Percentiles rank a stretch among this genome's conserved stretches.
These are phyloP conservation scores for Microvelia longipes DNA, from an alignment of 1,140 invertebrate genomes.

Conservation along the genomic window DNA sequence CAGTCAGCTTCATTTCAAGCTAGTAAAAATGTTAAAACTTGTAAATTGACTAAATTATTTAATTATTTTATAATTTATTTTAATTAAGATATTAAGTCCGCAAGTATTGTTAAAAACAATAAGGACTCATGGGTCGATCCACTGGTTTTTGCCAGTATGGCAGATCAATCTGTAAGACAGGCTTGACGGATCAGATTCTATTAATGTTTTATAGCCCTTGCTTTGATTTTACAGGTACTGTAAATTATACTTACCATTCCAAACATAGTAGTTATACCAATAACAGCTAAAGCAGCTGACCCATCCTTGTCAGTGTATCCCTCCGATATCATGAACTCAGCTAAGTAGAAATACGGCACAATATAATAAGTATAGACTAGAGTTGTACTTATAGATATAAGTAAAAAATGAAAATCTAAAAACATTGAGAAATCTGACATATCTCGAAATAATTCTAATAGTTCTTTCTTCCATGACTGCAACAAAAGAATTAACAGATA, in stretches of 20 bases:
- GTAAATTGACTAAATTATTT: no score
- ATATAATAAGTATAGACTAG: constrained; percentile 80
- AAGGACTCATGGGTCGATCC: no score
- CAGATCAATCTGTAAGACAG: no score
- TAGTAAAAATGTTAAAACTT: no score
- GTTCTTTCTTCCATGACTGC: constrained; percentile 61
- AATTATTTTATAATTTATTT: no score
- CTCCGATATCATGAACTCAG: constrained; percentile 42
- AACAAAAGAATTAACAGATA: constrained; percentile 10
- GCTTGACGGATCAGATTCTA: no score
- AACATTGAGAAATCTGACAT: constrained; percentile 70
- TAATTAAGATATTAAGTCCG: no score
- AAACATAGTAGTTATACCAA: constrained; percentile 75
- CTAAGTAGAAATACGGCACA: constrained; percentile 76
- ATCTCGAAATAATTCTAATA: constrained; percentile 49
- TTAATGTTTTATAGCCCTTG: no score
- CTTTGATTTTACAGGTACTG: no score
- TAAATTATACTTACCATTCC: constrained; percentile 63
- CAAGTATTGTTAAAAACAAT: no score
- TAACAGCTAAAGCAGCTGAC: constrained; percentile 58
- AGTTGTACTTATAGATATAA: constrained; percentile 68
- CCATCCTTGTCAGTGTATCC: constrained; percentile 51
- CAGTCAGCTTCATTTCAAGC: no score
- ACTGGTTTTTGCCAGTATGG: no score
- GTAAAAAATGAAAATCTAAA: constrained; percentile 56